Evolutionary conservation across 2,113 vertebrate species (phyloP).

Genomic region (Callionymus lyra): DNA sequence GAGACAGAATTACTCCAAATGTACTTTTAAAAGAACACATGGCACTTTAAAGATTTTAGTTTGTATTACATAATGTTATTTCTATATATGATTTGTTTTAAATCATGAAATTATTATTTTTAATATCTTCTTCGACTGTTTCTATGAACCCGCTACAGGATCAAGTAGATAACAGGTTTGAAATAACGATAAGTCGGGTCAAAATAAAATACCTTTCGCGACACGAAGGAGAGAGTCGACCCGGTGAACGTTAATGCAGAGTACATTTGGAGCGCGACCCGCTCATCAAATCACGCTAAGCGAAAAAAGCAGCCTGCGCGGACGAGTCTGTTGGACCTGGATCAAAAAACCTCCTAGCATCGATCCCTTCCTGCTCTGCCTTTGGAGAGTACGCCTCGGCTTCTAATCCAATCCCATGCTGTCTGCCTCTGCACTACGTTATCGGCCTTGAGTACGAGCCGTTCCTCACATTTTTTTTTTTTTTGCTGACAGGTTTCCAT

Average conservation of each 20-base stretch:
- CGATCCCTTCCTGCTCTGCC: conserved; percentile 35
- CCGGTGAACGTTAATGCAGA: conserved; percentile 22
- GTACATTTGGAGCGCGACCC: conserved; percentile 13
- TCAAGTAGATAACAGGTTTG: not conserved
- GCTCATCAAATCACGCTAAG: conserved; percentile 16
- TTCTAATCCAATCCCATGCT: conserved; percentile 23
- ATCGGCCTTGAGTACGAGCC: conserved; percentile 9
- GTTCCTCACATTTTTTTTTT: conserved; percentile 24
- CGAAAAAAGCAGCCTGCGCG: conserved; percentile 15
- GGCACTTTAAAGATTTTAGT: too few relatives aligned
- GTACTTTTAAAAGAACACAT: too few relatives aligned
- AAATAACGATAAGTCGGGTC: not conserved
- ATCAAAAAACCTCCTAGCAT: conserved; percentile 41
- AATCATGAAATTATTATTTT: conserved; percentile 1
- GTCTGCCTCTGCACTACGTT: conserved; percentile 19
- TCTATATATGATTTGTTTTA: not conserved
- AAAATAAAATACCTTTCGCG: conserved; percentile 5
- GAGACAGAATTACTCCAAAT: too few relatives aligned
- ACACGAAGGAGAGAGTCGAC: conserved; percentile 3
- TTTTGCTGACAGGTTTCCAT: conserved; percentile 37
- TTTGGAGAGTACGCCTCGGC: conserved; percentile 30
- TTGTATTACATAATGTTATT: not conserved
- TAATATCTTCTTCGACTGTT: too few relatives aligned
- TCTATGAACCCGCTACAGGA: not conserved
- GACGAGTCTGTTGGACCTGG: conserved; percentile 20